phyloP scores from a whole-genome alignment of 1,140 invertebrate genomes.

The Hyles vespertilio region DNA sequence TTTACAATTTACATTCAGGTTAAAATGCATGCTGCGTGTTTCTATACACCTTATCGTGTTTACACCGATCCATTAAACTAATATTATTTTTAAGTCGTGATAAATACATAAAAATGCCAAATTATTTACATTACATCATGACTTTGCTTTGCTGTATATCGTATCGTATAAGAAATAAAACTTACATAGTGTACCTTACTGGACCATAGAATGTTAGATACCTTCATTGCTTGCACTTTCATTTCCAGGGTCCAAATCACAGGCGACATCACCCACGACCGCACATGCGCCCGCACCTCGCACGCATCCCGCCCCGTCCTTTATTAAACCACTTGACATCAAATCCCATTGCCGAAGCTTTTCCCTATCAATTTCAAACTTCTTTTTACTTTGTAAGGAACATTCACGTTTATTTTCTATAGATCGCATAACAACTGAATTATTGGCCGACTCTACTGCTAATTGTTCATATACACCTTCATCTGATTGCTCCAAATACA shows the following conservation, averaged over 20 bases:
- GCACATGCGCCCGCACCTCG: constrained; percentile 65
- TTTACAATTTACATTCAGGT: constrained; percentile 30
- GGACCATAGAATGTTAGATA: constrained; percentile 66
- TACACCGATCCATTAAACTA: constrained; percentile 36
- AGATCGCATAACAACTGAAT: constrained; percentile 2
- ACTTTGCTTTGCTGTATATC: constrained; percentile 61
- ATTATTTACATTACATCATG: constrained; percentile 51
- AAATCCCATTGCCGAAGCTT: constrained; percentile 91
- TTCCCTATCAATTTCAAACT: constrained; percentile 86
- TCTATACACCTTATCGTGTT: constrained; percentile 62
- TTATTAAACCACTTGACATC: constrained; percentile 84
- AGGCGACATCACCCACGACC: constrained; percentile 60
- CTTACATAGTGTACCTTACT: constrained; percentile 68
- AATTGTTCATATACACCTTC: constrained; percentile 74
- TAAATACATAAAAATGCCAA: constrained; percentile 48
- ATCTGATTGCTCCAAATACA: constrained; percentile 35
- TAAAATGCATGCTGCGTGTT: constrained; percentile 47
- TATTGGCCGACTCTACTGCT: constrained; percentile 37
- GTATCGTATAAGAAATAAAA: constrained; percentile 58
- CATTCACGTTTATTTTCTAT: background rate
- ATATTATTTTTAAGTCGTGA: constrained; percentile 18
- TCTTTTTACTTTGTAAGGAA: constrained; percentile 33
- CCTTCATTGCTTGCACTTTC: constrained; percentile 66
- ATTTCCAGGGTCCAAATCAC: constrained; percentile 55
- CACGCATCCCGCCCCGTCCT: constrained; percentile 66